Percentiles rank a stretch among this genome's conserved stretches.
These are phyloP conservation scores for Drosophila kuntzei DNA, from an alignment of 2,888 invertebrate genomes.

Conservation along the genomic window DNA sequence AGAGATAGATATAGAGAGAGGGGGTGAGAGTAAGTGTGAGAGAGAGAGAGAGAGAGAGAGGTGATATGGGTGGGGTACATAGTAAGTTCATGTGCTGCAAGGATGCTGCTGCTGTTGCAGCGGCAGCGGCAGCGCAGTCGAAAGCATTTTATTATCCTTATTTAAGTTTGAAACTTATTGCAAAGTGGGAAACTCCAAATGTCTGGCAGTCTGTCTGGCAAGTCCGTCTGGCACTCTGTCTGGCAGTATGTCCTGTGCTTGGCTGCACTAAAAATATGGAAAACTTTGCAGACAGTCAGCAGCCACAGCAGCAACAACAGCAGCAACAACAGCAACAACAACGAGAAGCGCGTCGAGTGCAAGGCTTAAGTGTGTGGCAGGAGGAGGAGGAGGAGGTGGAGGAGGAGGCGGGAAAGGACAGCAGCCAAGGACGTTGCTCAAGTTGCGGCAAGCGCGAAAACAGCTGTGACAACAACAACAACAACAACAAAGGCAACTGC, in stretches of 20 bases:
- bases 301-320: conserved; percentile 60
- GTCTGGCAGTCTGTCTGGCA: conserved; percentile 44
- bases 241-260: conserved; percentile 35
- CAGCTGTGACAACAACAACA: conserved; percentile 57
- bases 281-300: conserved; percentile 77
- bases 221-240: conserved; percentile 13
- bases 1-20: background rate
- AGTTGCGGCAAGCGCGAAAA: conserved; percentile 75
- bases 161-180: conserved; percentile 82
- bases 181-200: conserved; percentile 83
- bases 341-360: conserved; percentile 49
- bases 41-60: background rate
- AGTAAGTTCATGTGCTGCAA: conserved; percentile 48
- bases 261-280: conserved; percentile 78
- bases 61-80: conserved; percentile 1
- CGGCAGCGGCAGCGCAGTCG: conserved; percentile 59
- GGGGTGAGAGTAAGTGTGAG: background rate
- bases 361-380: conserved; percentile 61
- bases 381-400: background rate
- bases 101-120: conserved; percentile 27
- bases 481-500: conserved; percentile 30
- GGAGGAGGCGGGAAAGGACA: conserved; percentile 44
- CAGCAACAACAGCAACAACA: conserved; percentile 22
- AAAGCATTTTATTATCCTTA: conserved; percentile 83
- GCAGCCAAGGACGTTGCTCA: conserved; percentile 77